phyloP scores from a whole-genome alignment of 2,888 invertebrate species.

The Dilophus febrilis region DNA sequence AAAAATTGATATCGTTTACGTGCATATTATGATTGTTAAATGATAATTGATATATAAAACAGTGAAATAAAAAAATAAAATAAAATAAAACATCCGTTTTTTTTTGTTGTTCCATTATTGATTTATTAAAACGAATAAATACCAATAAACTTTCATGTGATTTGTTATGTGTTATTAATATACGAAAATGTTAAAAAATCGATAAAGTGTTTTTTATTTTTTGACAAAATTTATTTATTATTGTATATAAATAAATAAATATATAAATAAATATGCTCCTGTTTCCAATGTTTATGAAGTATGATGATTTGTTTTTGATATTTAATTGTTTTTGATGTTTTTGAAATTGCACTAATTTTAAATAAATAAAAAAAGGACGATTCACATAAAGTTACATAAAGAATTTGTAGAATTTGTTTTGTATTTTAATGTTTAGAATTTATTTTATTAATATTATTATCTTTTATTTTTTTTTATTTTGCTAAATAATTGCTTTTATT shows the following conservation, averaged over 20 bases:
- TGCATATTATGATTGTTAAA: no score
- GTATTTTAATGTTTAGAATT: background rate
- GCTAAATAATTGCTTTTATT: no score
- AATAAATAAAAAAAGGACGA: no score
- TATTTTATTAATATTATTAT: background rate
- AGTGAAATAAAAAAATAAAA: no score
- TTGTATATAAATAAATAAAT: background rate
- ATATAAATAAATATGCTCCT: slow-evolving; percentile 12
- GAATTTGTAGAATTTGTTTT: background rate
- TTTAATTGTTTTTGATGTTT: background rate
- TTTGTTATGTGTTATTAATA: background rate
- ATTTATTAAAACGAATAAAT: background rate
- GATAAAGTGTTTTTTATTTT: no score
- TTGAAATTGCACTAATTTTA: no score
- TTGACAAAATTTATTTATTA: no score
- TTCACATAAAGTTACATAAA: no score
- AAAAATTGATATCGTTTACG: no score
- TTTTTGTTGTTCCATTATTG: background rate
- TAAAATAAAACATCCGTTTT: no score
- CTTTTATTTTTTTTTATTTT: background rate
- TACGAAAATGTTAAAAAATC: no score
- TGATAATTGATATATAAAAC: no score
- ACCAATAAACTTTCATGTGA: background rate
- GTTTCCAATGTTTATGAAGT: slow-evolving; percentile 16
- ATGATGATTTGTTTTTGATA: slow-evolving; percentile 7